Base-by-base conservation (phyloP, 2,888 invertebrate species). In the Branchipolynoe longqiensis region DNA sequence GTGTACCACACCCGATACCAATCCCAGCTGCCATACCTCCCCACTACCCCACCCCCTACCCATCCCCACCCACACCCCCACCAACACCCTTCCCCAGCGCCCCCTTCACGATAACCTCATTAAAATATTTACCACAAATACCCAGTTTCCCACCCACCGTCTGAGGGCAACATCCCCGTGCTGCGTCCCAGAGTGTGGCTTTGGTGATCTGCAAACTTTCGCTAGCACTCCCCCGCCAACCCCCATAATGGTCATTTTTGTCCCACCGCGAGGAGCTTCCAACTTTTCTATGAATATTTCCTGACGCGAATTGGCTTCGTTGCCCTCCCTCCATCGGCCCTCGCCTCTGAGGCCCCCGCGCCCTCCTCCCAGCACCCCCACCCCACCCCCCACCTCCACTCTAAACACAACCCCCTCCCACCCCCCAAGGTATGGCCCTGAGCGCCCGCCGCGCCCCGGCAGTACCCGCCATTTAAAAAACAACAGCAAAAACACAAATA, bases 251-350 rank as follows among this genome's bases (percentile, higher is more conserved):
- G 69, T 69, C 69, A 69, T 69, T 69, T 69, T 69, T 69, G 69
- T 69, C 38, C 48, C 36, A n/a, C 36, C 1, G 69, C 22, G 14
- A 69, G 69, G 36, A 69, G 69, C 36, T 38, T 33, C 69, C 69
- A 69, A 69, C 69, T 69, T 69, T 69, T 69, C 18, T 38, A 69
- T 69, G 69, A 69, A 69, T 69, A 69, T 69, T 69, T 69, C 69
- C 69, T 69, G 69, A 69, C 36, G 78, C 31, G 28, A 78, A 78
- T 78, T 78, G 78, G 48, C 78, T 78, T 78, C 78, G 78, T 78
- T 78, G 78, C 48, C 78, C 78, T 31, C 62, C 78, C 18, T 12
- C 38, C 31, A 78, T 41, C 18, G 54, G 6, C 31, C 48, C 28
- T n/a, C 41, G 78, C 78, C 48, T 78, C 28, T n/a, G 48, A 12